A percentile compares a stretch with the other conserved stretches of the same genome.
These are phyloP conservation scores for Syritta pipiens DNA, from an alignment of 2,888 invertebrate species.

Conservation along the genomic window DNA sequence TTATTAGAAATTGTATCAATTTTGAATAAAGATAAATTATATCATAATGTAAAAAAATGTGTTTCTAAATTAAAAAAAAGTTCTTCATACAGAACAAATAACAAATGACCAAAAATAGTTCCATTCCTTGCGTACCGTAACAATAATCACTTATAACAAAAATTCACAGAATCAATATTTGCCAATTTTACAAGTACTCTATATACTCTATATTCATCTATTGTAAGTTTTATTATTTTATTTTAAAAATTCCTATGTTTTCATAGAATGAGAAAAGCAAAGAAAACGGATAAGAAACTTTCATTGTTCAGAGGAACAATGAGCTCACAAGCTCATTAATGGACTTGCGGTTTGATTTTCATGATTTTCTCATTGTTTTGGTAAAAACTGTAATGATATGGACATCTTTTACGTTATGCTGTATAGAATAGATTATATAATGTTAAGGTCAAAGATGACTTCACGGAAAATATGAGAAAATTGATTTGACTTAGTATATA, in stretches of 20 bases:
- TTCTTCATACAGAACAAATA: too few relatives aligned
- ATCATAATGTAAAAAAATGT: too few relatives aligned
- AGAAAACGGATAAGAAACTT: conserved; percentile 19
- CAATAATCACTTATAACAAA: too few relatives aligned
- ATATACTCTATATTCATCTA: conserved; percentile 8
- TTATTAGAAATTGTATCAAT: too few relatives aligned
- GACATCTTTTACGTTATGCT: background rate
- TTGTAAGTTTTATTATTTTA: conserved; percentile 23
- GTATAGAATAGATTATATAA: background rate
- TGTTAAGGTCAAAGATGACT: too few relatives aligned
- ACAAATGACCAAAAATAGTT: too few relatives aligned
- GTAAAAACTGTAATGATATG: background rate
- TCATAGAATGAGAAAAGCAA: background rate
- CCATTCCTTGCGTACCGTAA: too few relatives aligned
- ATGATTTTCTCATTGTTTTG: conserved; percentile 46
- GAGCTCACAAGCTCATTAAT: conserved; percentile 41
- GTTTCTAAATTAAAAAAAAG: too few relatives aligned
- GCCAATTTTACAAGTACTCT: conserved; percentile 5
- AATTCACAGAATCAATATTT: too few relatives aligned
- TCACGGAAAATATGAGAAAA: too few relatives aligned
- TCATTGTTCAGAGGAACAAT: conserved; percentile 49
- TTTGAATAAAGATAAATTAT: too few relatives aligned
- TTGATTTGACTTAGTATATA: too few relatives aligned
- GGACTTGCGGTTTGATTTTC: conserved; percentile 49
- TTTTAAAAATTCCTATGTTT: conserved; percentile 21